Conservation (phyloP, 2,888 invertebrate species). For the Zhuqinia jingwanae region DNA sequence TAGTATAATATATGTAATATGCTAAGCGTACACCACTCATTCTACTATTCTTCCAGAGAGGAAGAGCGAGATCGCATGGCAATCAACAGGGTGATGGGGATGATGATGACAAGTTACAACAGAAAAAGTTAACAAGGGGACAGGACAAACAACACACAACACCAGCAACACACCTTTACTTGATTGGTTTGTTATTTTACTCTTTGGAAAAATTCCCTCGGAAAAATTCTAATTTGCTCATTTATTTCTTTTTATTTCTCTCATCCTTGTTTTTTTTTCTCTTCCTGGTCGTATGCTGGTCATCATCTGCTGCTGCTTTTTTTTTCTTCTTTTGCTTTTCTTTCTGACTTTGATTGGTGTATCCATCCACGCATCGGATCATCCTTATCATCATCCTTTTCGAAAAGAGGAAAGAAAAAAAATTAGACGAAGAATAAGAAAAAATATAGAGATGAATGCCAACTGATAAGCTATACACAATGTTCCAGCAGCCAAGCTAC, state of each 20-base stretch:
- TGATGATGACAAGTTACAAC: constrained; percentile 56
- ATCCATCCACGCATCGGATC: constrained; percentile 10
- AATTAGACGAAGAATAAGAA: constrained; percentile 24
- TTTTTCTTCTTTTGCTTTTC: background rate
- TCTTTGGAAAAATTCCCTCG: constrained; percentile 2
- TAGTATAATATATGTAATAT: constrained; percentile 10
- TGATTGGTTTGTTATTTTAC: constrained; percentile 65
- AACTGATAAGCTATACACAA: constrained; percentile 48
- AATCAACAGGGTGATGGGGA: constrained; percentile 36
- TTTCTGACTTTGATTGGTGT: constrained; percentile 52
- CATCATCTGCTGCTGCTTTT: constrained; percentile 40
- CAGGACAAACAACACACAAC: constrained; percentile 47
- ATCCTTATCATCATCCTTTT: too few relatives aligned
- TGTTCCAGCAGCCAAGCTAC: constrained; percentile 48
- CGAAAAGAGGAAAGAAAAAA: constrained; percentile 30
- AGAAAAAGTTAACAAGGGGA: constrained; percentile 55
- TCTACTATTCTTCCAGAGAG: constrained; percentile 2
- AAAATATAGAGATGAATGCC: constrained; percentile 43
- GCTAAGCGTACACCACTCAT: background rate
- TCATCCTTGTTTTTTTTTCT: constrained; percentile 7
- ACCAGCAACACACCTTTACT: constrained; percentile 64
- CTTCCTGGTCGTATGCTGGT: constrained; percentile 47
- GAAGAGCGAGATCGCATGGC: constrained; percentile 40
- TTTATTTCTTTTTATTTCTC: constrained; percentile 35
- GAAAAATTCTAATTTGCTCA: constrained; percentile 65